phyloP scores from a whole-genome alignment of 2,113 vertebrate genomes.

The Synodontis membranacea region DNA sequence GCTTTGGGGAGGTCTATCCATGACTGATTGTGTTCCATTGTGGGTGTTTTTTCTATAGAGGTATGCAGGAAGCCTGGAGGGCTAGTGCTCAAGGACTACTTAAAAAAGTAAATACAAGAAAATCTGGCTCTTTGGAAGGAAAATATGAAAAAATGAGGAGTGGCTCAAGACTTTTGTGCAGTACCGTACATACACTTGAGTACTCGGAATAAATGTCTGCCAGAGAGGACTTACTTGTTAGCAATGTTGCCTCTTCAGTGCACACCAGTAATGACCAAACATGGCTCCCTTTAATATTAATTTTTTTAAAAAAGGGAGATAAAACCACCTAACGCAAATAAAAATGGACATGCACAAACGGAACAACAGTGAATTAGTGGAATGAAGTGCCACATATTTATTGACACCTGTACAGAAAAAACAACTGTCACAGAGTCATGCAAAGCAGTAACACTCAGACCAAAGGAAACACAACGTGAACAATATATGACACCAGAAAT shows the following conservation, averaged over 20 bases:
- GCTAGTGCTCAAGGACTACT: too few relatives aligned
- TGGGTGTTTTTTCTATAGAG: too few relatives aligned
- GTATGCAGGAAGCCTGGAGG: too few relatives aligned
- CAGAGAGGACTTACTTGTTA: background rate
- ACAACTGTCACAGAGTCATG: constrained; percentile 74
- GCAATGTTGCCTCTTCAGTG: background rate
- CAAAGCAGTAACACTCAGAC: constrained; percentile 73
- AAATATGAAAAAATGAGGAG: too few relatives aligned
- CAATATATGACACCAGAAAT: constrained; percentile 70
- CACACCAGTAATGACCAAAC: constrained; percentile 6
- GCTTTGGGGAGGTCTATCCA: too few relatives aligned
- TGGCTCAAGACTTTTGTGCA: too few relatives aligned
- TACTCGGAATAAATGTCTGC: background rate
- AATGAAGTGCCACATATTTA: constrained; percentile 73
- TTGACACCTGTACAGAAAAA: constrained; percentile 74
- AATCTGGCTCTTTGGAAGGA: too few relatives aligned
- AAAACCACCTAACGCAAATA: constrained; percentile 1
- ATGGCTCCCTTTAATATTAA: background rate
- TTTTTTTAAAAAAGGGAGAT: background rate
- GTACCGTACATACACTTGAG: background rate
- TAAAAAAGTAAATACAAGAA: too few relatives aligned
- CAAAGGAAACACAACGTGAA: constrained; percentile 74
- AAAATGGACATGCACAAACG: constrained; percentile 32
- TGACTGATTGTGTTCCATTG: too few relatives aligned
- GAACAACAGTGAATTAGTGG: constrained; percentile 58